phyloP scores from a whole-genome alignment of 2,113 vertebrate genomes.

The Brienomyrus brachyistius region DNA sequence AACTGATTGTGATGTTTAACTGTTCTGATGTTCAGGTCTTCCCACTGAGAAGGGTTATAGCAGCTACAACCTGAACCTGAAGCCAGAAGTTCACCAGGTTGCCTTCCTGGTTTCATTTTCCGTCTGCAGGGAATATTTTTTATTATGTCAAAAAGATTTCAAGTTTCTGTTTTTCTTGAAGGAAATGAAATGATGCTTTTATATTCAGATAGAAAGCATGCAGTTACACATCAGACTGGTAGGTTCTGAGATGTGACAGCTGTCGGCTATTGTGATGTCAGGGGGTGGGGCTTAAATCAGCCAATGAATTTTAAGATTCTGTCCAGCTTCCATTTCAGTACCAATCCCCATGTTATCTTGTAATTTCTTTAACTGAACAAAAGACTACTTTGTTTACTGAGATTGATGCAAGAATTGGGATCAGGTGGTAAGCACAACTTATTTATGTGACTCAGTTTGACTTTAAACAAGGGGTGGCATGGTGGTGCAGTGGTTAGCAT shows the following conservation, averaged over 20 bases:
- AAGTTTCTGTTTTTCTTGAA: neutral
- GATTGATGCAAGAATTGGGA: neutral
- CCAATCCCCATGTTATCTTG: neutral
- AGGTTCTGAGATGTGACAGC: neutral
- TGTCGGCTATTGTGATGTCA: neutral
- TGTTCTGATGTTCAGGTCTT: neutral
- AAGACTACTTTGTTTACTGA: neutral
- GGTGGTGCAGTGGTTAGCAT: too few relatives aligned
- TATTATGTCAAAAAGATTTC: neutral
- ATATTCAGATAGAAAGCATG: neutral
- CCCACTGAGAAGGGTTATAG: neutral
- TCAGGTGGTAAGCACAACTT: slow-evolving; percentile 25
- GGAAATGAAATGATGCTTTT: neutral
- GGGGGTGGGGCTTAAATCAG: neutral
- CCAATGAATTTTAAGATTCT: neutral
- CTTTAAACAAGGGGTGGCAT: neutral
- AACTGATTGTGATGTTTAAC: neutral
- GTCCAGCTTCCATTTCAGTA: neutral
- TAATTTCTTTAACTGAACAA: neutral
- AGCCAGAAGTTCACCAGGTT: neutral
- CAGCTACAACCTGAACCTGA: neutral
- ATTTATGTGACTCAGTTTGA: slow-evolving; percentile 12
- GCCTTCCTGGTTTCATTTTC: neutral
- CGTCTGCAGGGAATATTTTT: neutral
- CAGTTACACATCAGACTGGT: neutral